Evolutionary conservation across 2,113 vertebrate genomes (phyloP).

Genomic region (Pygoscelis adeliae): DNA sequence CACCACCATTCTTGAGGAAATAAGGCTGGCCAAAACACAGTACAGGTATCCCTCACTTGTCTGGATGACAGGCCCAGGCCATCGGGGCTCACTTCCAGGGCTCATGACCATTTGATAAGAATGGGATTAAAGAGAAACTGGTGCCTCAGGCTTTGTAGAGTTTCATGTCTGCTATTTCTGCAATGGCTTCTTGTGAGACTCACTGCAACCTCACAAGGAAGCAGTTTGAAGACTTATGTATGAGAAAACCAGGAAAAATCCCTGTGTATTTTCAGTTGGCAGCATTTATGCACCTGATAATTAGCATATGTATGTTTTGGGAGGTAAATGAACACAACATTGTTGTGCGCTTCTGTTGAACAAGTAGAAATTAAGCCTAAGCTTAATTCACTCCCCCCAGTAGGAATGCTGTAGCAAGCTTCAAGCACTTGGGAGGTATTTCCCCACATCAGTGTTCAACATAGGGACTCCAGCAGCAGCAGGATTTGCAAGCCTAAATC

Average conservation of each 20-base stretch:
- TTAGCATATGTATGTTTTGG: too few species aligned
- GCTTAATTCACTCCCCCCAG: rapidly evolving
- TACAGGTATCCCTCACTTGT: conserved; percentile 25
- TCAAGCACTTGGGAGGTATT: background rate
- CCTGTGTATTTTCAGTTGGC: background rate
- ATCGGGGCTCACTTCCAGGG: background rate
- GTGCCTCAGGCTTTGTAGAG: background rate
- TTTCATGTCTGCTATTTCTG: background rate
- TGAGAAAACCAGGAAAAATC: background rate
- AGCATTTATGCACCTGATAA: background rate
- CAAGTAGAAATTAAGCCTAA: background rate
- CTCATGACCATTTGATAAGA: background rate
- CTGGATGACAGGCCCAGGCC: background rate
- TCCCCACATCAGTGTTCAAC: background rate
- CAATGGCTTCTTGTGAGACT: background rate
- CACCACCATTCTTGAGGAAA: conserved; percentile 2
- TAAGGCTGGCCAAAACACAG: background rate
- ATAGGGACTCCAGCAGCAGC: background rate
- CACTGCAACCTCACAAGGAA: background rate
- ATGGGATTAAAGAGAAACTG: background rate
- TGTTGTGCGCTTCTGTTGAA: background rate
- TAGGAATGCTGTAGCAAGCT: background rate
- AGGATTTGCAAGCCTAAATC: background rate
- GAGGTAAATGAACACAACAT: background rate
- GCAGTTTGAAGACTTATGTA: background rate